Percentiles rank a stretch among this genome's conserved stretches.
These are phyloP conservation scores for Echiichthys vipera DNA, from an alignment of 2,797 vertebrate species.

Conservation along the genomic window DNA sequence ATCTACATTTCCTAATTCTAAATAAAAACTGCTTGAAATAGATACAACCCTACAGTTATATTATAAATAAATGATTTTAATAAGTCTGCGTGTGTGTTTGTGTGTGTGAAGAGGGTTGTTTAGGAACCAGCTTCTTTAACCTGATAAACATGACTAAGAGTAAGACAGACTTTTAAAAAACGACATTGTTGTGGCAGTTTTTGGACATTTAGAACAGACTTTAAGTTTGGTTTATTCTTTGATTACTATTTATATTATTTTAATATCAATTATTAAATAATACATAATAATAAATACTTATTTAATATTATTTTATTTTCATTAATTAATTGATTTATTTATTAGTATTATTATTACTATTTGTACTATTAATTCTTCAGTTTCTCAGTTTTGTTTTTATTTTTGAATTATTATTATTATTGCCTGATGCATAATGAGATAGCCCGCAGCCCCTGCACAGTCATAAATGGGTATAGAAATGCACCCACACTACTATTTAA, in stretches of 20 bases:
- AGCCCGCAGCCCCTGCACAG: background rate
- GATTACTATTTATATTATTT: too few species aligned
- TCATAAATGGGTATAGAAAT: background rate
- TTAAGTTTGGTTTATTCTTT: too few species aligned
- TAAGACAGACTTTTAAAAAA: background rate
- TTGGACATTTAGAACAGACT: background rate
- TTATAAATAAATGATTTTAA: constrained; percentile 50
- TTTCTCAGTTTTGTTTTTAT: too few species aligned
- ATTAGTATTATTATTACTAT: too few species aligned
- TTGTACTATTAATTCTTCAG: too few species aligned
- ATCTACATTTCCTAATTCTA: constrained; percentile 8
- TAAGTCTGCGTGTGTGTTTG: constrained; percentile 5
- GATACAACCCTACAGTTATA: background rate
- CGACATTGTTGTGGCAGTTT: background rate
- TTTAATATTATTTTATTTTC: too few species aligned
- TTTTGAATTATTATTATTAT: too few species aligned
- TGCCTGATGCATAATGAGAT: constrained; percentile 3
- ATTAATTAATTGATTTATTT: background rate
- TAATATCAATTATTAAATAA: too few species aligned
- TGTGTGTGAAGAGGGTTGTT: constrained; percentile 5
- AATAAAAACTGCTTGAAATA: constrained; percentile 10
- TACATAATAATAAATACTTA: too few species aligned
- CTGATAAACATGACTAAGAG: background rate
- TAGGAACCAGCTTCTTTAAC: background rate
- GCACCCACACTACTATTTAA: background rate